These are phyloP conservation scores for Diploscapter pachys DNA, from an alignment of 1,140 invertebrate genomes.

Conservation along the genomic window DNA sequence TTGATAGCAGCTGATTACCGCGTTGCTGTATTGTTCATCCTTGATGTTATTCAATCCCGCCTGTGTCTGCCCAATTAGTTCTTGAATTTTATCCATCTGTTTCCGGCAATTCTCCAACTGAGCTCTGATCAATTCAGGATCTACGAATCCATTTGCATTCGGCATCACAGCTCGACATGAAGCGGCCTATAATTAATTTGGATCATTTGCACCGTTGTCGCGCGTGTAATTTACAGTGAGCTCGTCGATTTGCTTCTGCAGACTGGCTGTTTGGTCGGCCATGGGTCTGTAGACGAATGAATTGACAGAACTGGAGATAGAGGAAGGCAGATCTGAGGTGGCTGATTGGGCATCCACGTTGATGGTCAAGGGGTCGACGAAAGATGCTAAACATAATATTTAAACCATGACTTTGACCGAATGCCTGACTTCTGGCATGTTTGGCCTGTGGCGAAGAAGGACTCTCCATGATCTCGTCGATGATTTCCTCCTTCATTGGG, in stretches of 20 bases:
- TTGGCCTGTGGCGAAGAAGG: constrained; percentile 23
- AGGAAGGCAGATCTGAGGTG: constrained; percentile 26
- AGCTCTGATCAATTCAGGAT: constrained; percentile 10
- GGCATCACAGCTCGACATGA: constrained; percentile 28
- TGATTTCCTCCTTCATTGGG: background rate
- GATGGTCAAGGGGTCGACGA: constrained; percentile 12
- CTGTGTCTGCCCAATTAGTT: too few species aligned
- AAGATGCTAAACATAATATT: constrained; percentile 1
- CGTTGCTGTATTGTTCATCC: too few species aligned
- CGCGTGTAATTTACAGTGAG: constrained; percentile 10
- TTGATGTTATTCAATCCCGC: too few species aligned
- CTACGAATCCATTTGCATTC: constrained; percentile 15
- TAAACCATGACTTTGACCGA: background rate
- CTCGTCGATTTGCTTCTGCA: constrained; percentile 12
- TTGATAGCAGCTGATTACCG: too few species aligned
- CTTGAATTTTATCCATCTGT: too few species aligned
- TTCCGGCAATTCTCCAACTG: background rate
- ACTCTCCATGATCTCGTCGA: constrained; percentile 22
- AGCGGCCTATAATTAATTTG: constrained; percentile 8
- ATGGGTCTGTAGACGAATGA: constrained; percentile 20
- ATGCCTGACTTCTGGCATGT: constrained; percentile 6
- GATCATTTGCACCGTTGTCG: background rate
- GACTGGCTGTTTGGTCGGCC: background rate
- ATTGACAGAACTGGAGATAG: constrained; percentile 24
- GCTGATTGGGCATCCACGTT: constrained; percentile 13